Conservation (phyloP, 2,797 vertebrate species). For the Sebastes trivittatus region DNA sequence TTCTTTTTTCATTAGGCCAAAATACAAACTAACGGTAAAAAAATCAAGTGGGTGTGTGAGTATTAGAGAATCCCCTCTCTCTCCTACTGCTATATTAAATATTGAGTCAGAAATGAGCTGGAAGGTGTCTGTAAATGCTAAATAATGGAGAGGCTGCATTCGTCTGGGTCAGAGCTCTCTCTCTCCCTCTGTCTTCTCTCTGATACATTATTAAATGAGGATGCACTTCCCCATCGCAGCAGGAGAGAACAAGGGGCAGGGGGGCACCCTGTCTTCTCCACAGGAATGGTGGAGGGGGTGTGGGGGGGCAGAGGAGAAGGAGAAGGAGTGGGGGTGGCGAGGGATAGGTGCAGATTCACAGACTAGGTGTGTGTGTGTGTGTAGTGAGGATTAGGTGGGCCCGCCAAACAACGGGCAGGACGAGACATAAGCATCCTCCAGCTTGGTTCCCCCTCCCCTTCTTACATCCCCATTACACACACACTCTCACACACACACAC, state of each 20-base stretch:
- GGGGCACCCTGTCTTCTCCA: constrained; percentile 91
- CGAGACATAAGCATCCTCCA: constrained; percentile 49
- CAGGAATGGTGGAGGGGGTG: constrained; percentile 78
- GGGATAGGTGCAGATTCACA: constrained; percentile 54
- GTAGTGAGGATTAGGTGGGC: constrained; percentile 76
- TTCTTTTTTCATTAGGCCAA: constrained; percentile 66
- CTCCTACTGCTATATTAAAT: constrained; percentile 87
- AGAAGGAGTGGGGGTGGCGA: constrained; percentile 12
- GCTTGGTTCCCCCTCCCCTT: constrained; percentile 36
- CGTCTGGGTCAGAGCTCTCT: constrained; percentile 90
- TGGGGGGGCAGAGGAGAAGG: background rate
- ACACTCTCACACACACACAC: constrained; percentile 25
- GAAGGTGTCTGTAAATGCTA: constrained; percentile 99
- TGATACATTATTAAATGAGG: constrained; percentile 99
- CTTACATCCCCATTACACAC: constrained; percentile 44
- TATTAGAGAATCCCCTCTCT: constrained; percentile 55
- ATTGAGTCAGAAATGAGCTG: constrained; percentile 95
- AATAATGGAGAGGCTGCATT: constrained; percentile 96
- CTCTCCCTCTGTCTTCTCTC: constrained; percentile 84
- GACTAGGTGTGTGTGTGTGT: constrained; percentile 38
- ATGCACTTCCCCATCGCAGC: constrained; percentile 95
- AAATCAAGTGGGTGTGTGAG: constrained; percentile 65
- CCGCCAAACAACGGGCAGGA: constrained; percentile 80
- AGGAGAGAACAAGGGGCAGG: constrained; percentile 85
- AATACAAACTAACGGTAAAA: constrained; percentile 67